A percentile compares a stretch with the other conserved stretches of the same genome.
phyloP scores from a whole-genome alignment of 2,888 invertebrate species.

The Drosophila kanekoi region DNA sequence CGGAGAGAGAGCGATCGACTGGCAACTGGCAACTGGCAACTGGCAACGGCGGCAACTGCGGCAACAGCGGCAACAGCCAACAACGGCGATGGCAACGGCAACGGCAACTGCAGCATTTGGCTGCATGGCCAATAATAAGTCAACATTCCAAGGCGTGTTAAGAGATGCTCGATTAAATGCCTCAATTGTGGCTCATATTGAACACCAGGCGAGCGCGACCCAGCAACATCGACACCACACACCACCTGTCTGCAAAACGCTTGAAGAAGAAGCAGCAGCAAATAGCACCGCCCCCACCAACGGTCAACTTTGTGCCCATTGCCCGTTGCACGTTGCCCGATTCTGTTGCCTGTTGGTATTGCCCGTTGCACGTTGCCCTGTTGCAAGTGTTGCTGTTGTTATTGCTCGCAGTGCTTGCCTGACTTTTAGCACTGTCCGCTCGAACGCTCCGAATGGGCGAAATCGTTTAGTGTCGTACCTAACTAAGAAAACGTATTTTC shows the following conservation, averaged over 20 bases:
- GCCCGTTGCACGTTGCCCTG: constrained; percentile 40
- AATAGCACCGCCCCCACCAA: constrained; percentile 80
- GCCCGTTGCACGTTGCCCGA: constrained; percentile 26
- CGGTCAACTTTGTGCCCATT: constrained; percentile 65
- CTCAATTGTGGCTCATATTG: constrained; percentile 82
- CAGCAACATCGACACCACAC: constrained; percentile 77
- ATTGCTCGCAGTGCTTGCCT: constrained; percentile 63
- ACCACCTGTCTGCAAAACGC: constrained; percentile 77
- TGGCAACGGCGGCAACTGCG: constrained; percentile 14
- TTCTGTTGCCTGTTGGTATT: constrained; percentile 30
- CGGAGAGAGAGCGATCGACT: constrained; percentile 43
- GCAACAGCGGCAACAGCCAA: constrained; percentile 24
- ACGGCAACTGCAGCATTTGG: constrained; percentile 38
- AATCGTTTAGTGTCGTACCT: constrained; percentile 83
- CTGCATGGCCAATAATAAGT: constrained; percentile 80
- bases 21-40: constrained; percentile 34
- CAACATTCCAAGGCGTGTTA: constrained; percentile 85
- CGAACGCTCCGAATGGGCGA: constrained; percentile 66
- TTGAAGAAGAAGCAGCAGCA: constrained; percentile 60
- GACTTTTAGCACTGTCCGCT: constrained; percentile 73
- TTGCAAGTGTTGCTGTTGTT: constrained; percentile 55
- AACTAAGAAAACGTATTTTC: constrained; percentile 84
- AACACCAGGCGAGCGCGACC: constrained; percentile 71
- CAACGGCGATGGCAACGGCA: constrained; percentile 37
- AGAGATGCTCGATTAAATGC: constrained; percentile 85